Base-by-base conservation (phyloP, 2,113 vertebrate genomes). In the Thunnus thynnus region DNA sequence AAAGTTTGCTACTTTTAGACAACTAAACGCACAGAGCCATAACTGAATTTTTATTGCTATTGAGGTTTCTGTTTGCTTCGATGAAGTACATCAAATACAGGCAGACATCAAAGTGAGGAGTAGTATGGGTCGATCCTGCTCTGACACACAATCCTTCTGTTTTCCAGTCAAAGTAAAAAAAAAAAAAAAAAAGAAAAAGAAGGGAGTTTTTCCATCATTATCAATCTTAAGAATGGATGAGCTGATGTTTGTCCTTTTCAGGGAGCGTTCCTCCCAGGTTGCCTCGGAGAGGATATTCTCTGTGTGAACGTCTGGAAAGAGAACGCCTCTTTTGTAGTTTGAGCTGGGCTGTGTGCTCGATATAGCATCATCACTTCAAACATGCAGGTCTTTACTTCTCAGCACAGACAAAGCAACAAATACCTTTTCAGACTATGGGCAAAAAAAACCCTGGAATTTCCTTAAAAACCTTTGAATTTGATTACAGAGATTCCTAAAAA, bases 211-310 rank as follows among this genome's bases (percentile, higher is more conserved):
- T 48, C 32, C 55, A 48, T 63, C 50, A 14, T 48, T 44, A 51
- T 57, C 30, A 70, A 13, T 64, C 36, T 56, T 2, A 36, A 20
- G 58, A 48, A 11, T 1, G 47, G 54, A 63, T 13, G 47, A 60
- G 65, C 55, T 75, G 25, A 20, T 66, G 76, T 56, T 48, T 80
- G 65, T 79, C 58, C 68, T 72, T 72, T 50, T 41, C 32, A 13
- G 57, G 36, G 0, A 72, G 77, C 60, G 44, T 79, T 80, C 72
- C 71, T 75, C 62, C 18, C 46, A 12, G 13, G 41, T 71, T 2
- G 0, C 62, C 67, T 46, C 18, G 56, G 69, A 56, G 67, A 30
- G 44, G 51, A 51, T n/a, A 0, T 10, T 30, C 46, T 64, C 18
- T 18, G 2, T 4, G 61, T 63, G 66, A 16, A 60, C 44, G 27